Percentiles rank a stretch among this genome's conserved stretches.
Conservation (phyloP, 2,888 invertebrate genomes). For the Stenurella melanura region DNA sequence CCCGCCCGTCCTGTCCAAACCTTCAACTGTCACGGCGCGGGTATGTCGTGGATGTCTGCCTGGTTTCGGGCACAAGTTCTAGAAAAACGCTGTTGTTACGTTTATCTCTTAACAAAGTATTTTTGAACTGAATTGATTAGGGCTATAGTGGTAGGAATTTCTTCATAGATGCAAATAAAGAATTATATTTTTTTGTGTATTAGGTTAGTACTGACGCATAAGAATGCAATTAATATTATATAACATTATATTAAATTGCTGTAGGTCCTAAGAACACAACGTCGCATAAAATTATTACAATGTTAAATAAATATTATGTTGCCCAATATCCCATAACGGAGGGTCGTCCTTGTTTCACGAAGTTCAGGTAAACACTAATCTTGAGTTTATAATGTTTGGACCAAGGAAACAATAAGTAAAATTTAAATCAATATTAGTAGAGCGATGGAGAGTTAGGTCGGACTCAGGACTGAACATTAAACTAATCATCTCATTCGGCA, state of each 20-base stretch:
- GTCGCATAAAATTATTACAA: conserved; percentile 6
- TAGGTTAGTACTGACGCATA: neutral
- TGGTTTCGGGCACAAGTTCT: too few relatives aligned
- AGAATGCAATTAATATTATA: neutral
- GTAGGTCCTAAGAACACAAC: neutral
- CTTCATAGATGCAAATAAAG: too few relatives aligned
- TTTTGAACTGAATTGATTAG: too few relatives aligned
- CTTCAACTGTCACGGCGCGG: too few relatives aligned
- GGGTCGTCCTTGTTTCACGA: conserved; percentile 28
- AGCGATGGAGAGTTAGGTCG: conserved; percentile 61
- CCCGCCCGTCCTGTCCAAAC: too few relatives aligned
- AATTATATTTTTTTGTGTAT: neutral
- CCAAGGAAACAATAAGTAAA: conserved; percentile 68
- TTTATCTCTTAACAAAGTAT: too few relatives aligned
- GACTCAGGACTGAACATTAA: conserved; percentile 66
- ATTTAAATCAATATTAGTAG: conserved; percentile 69
- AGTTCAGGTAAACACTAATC: conserved; percentile 61
- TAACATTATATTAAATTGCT: neutral
- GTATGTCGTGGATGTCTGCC: too few relatives aligned
- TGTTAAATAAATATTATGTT: conserved; percentile 28
- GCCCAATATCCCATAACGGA: conserved; percentile 8
- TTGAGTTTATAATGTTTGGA: conserved; percentile 55
- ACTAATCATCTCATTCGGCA: conserved; percentile 69
- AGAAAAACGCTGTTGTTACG: too few relatives aligned
- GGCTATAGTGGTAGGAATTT: too few relatives aligned